These are phyloP conservation scores for Grammomys surdaster DNA, from an alignment of 2,113 vertebrate species.

Conservation along the genomic window DNA sequence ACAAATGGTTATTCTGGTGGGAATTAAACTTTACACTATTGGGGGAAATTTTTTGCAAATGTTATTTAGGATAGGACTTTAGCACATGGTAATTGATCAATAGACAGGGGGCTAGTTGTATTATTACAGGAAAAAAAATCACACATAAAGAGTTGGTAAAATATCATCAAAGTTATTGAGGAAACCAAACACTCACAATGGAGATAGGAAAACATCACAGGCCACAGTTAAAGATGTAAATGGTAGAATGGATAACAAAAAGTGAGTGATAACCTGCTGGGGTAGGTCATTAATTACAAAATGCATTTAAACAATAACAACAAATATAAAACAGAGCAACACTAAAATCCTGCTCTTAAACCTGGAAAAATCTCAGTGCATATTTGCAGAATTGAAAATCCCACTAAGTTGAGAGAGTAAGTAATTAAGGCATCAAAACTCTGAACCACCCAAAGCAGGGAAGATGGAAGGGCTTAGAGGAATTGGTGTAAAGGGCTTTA, in stretches of 20 bases:
- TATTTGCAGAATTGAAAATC: not conserved
- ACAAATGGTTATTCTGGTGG: not conserved
- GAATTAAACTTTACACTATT: not conserved
- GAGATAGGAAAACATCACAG: not conserved
- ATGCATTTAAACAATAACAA: not conserved
- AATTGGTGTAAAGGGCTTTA: not conserved
- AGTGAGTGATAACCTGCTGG: not conserved
- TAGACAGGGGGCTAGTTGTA: not conserved
- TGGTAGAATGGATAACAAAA: not conserved
- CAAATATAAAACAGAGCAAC: not conserved
- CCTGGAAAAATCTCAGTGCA: not conserved
- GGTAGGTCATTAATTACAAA: not conserved
- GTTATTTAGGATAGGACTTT: not conserved
- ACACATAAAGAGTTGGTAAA: not conserved
- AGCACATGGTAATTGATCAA: not conserved
- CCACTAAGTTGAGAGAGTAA: not conserved
- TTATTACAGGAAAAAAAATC: not conserved
- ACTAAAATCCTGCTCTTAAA: not conserved
- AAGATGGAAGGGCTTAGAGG: not conserved
- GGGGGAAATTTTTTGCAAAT: not conserved
- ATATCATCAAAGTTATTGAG: not conserved
- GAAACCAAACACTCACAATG: not conserved
- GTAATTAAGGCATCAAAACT: conserved; percentile 7
- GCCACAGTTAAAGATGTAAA: not conserved
- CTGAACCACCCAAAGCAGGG: not conserved